Percentiles rank a stretch among this genome's conserved stretches.
Conservation (phyloP, 2,888 invertebrate genomes). For the Pyrochroa serraticornis region DNA sequence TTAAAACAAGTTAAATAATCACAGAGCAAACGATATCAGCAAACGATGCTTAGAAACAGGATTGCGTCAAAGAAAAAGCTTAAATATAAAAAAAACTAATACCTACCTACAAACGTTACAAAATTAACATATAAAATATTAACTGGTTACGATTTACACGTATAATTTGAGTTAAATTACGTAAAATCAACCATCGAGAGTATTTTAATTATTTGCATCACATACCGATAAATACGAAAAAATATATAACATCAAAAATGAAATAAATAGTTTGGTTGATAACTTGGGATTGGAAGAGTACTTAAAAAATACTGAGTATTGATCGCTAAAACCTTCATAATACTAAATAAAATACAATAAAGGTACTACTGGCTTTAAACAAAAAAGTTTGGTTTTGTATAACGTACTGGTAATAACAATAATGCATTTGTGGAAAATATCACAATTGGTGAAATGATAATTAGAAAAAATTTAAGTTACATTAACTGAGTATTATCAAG, state of each 20-base stretch:
- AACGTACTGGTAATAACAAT: conserved; percentile 24
- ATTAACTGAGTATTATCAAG: conserved; percentile 25
- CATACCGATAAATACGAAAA: conserved; percentile 17
- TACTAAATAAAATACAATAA: conserved; percentile 11
- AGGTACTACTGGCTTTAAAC: conserved; percentile 52
- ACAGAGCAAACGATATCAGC: conserved; percentile 22
- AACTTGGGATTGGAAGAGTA: conserved; percentile 15
- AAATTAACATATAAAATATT: conserved; percentile 26
- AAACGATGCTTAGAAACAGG: background rate
- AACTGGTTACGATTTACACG: conserved; percentile 19
- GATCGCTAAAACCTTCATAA: conserved; percentile 19
- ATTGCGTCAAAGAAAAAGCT: conserved; percentile 21
- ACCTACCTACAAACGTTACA: conserved; percentile 8
- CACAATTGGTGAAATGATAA: conserved; percentile 41
- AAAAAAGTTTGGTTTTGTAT: conserved; percentile 49
- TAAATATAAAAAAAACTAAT: conserved; percentile 28
- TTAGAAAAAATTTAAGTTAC: conserved; percentile 20
- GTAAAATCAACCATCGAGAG: conserved; percentile 27
- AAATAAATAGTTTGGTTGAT: conserved; percentile 27
- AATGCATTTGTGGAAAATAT: conserved; percentile 46
- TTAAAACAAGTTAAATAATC: conserved; percentile 24
- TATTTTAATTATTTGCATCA: conserved; percentile 23
- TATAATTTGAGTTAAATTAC: conserved; percentile 12
- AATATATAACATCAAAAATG: conserved; percentile 3
- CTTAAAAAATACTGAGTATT: conserved; percentile 32